Percentiles rank a stretch among this genome's conserved stretches.
Evolutionary conservation across 2,113 vertebrate species (phyloP).

Genomic region (Coreoperca whiteheadi): DNA sequence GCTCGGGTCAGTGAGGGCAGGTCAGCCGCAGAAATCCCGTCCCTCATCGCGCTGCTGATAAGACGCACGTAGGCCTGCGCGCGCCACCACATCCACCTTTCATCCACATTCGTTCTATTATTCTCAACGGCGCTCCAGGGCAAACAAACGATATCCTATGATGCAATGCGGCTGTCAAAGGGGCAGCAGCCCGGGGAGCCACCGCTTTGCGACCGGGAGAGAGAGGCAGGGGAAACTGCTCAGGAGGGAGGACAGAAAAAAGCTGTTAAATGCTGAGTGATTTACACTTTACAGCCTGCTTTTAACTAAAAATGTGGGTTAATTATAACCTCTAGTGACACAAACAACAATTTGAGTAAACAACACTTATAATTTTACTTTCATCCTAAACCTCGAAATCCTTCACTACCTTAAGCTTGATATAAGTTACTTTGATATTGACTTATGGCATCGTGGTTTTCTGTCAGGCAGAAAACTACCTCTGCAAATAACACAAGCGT

Average conservation of each 20-base stretch:
- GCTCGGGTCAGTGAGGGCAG: slow-evolving; percentile 16
- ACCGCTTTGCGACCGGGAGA: neutral
- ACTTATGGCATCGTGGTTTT: neutral
- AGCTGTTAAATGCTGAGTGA: slow-evolving; percentile 32
- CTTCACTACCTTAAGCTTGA: slow-evolving; percentile 5
- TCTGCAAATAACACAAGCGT: slow-evolving; percentile 31
- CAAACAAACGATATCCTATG: slow-evolving; percentile 43
- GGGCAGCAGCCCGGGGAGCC: neutral
- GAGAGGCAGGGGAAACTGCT: neutral
- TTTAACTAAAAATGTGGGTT: slow-evolving; percentile 35
- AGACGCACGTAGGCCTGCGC: slow-evolving; percentile 3
- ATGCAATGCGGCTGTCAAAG: slow-evolving; percentile 57
- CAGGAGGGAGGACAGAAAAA: neutral
- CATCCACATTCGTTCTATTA: neutral
- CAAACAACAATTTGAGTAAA: slow-evolving; percentile 47
- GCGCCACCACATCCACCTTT: slow-evolving; percentile 19
- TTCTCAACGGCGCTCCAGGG: slow-evolving; percentile 28
- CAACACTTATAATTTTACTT: slow-evolving; percentile 37
- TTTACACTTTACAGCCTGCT: slow-evolving; percentile 49
- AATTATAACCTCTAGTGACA: slow-evolving; percentile 55
- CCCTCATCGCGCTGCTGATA: slow-evolving; percentile 24
- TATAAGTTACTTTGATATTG: slow-evolving; percentile 34
- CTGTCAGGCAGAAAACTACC: slow-evolving; percentile 9
- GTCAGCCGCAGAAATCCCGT: neutral
- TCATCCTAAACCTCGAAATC: slow-evolving; percentile 33